Base-by-base conservation (phyloP, 2,797 vertebrate genomes). In the Nothura maculosa region DNA sequence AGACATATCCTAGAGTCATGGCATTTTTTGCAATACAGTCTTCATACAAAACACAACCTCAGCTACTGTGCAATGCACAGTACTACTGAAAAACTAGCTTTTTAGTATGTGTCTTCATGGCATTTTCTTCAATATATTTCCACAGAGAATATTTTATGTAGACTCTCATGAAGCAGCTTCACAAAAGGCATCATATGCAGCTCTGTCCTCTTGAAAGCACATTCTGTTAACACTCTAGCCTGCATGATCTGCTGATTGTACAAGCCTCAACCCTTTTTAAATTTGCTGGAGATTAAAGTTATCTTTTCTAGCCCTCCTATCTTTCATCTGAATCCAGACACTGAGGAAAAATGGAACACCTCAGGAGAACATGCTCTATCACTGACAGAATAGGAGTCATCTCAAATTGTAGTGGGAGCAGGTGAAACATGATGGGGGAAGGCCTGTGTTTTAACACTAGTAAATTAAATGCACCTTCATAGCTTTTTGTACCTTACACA, bases 391-490 rank as follows among this genome's bases (percentile, higher is more conserved):
- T 25, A 22, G 55, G 79, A 90, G 84, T 67, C 68, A 78, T 72
- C 73, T 89, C 64, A 89, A 25, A 82, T 90, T 87, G 72, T 79
- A 77, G 22, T 50, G 72, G 68, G 68, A 58, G 74, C 32, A 81
- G 61, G 2, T 82, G 81, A 78, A 87, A 84, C 45, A 20, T 38
- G 40, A 45, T 61, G 79, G 54, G 69, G 54, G 68, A 72, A 93
- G 84, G 64, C 58, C 81, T 63, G 34, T 72, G 78, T 82, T 85
- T 74, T 70, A 89, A 43, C 84, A 52, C 70, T 34, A 58, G 72
- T 76, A 87, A 92, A 94, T 95, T 90, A 90, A 90, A 90, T 80
- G 64, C 61, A 55, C 78, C 92, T 95, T 57, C 70, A 70, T 80
- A 87, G n/a, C 28, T 88, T 77, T 86, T 74, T 74, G 63, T 73